These are phyloP conservation scores for Patella ulyssiponensis DNA, from an alignment of 2,888 invertebrate species.

Conservation along the genomic window DNA sequence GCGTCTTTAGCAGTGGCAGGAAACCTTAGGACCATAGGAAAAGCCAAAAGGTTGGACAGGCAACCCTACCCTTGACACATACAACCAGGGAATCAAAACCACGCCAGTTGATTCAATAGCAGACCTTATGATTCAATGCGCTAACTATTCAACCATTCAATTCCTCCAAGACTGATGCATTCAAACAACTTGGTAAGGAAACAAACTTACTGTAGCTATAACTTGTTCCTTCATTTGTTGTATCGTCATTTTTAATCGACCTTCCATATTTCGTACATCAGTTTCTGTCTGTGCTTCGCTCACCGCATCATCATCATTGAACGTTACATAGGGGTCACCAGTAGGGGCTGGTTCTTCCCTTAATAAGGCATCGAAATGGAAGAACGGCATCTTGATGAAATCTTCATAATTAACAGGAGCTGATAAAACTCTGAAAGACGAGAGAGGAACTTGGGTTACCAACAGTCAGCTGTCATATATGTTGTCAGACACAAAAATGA, in stretches of 20 bases:
- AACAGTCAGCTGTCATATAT: no score
- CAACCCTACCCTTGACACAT: no score
- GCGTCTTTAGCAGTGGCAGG: no score
- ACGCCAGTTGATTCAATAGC: no score
- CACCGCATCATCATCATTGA: constrained; percentile 61
- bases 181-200: not conserved
- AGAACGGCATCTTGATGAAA: constrained; percentile 49
- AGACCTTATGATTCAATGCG: no score
- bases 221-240: constrained; percentile 69
- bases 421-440: constrained; percentile 55
- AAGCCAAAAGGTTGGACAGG: no score
- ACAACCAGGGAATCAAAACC: no score
- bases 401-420: constrained; percentile 67
- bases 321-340: constrained; percentile 63
- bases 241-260: constrained; percentile 67
- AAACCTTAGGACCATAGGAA: no score
- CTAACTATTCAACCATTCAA: no score
- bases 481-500: no score
- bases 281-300: constrained; percentile 69
- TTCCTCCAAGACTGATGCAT: not conserved
- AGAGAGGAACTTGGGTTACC: no score
- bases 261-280: constrained; percentile 68
- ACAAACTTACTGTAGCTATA: constrained; percentile 61
- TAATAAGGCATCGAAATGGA: constrained; percentile 64
- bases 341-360: constrained; percentile 59